Evolutionary conservation across 2,888 invertebrate species (phyloP).

Genomic region (Endomychus coccineus): DNA sequence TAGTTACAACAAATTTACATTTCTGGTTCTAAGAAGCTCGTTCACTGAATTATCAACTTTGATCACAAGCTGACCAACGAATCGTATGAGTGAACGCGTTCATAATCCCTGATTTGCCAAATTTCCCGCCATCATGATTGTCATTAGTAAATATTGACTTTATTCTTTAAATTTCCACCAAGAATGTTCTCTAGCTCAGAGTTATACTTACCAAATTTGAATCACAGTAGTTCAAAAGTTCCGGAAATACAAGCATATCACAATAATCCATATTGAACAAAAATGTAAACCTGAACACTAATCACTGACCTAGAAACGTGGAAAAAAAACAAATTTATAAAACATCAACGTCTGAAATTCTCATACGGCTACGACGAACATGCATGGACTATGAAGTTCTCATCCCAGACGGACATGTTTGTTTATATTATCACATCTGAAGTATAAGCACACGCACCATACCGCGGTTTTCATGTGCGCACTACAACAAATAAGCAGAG

Average conservation of each 20-base stretch:
- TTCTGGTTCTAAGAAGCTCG: no score
- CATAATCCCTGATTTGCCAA: no score
- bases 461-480: constrained; percentile 29
- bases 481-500: constrained; percentile 13
- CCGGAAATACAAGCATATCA: constrained; percentile 56
- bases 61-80: no score
- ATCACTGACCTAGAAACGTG: constrained; percentile 10
- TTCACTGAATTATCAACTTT: no score
- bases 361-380: neutral
- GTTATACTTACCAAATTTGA: constrained; percentile 46
- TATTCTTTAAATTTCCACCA: no score
- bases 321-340: constrained; percentile 5
- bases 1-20: no score
- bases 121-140: no score
- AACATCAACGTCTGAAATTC: constrained; percentile 3
- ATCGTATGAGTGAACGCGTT: no score
- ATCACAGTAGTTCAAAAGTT: constrained; percentile 57
- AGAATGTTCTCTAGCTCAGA: no score
- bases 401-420: constrained; percentile 35
- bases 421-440: constrained; percentile 41
- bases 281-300: no score
- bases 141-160: no score
- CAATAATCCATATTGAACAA: constrained; percentile 52
- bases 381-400: neutral
- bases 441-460: constrained; percentile 34